These are phyloP conservation scores for Lota lota DNA, from an alignment of 2,113 vertebrate genomes.

Conservation along the genomic window DNA sequence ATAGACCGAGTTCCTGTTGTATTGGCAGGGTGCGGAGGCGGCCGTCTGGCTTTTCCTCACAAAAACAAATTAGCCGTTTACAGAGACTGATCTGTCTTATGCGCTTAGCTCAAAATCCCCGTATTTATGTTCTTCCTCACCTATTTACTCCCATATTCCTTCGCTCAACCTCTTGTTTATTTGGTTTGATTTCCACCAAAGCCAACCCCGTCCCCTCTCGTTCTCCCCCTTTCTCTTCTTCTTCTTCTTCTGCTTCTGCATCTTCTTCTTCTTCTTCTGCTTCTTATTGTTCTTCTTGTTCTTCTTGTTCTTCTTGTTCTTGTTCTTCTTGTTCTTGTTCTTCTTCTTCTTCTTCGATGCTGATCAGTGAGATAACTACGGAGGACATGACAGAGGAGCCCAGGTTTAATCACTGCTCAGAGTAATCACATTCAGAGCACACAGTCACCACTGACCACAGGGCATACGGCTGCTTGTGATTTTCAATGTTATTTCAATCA, in stretches of 20 bases:
- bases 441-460: slow-evolving; percentile 51
- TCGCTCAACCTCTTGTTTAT: slow-evolving; percentile 65
- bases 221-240: not conserved
- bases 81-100: slow-evolving; percentile 72
- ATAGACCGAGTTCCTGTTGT: slow-evolving; percentile 57
- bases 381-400: slow-evolving; percentile 73
- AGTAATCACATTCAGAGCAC: slow-evolving; percentile 70
- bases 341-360: slow-evolving; percentile 53
- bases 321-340: slow-evolving; percentile 11
- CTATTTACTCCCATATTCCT: slow-evolving; percentile 69
- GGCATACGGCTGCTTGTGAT: slow-evolving; percentile 17
- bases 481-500: no score
- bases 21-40: slow-evolving; percentile 62
- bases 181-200: slow-evolving; percentile 45
- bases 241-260: not conserved
- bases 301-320: not conserved
- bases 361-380: slow-evolving; percentile 76
- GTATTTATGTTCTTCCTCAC: slow-evolving; percentile 63
- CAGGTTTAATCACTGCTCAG: slow-evolving; percentile 73
- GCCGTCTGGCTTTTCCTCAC: slow-evolving; percentile 60
- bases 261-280: no score
- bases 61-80: slow-evolving; percentile 75
- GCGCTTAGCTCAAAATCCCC: slow-evolving; percentile 63
- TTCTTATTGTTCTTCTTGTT: no score
- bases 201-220: not conserved